Conservation (phyloP, 2,797 vertebrate species). For the Hypotaenidia okinawae region DNA sequence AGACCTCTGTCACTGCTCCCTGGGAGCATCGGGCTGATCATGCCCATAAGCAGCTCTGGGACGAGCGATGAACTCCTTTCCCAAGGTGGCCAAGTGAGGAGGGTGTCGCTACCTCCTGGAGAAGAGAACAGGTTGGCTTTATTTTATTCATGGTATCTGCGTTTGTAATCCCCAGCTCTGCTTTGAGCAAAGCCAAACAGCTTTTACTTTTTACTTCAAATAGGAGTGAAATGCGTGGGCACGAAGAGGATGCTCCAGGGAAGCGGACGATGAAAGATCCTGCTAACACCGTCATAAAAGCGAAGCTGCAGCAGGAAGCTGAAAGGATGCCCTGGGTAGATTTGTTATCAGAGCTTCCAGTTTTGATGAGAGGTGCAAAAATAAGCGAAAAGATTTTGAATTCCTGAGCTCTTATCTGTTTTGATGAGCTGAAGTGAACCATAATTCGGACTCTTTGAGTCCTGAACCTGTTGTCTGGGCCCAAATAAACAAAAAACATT, state of each 20-base stretch:
- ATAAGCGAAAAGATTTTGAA: neutral
- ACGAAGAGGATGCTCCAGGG: neutral
- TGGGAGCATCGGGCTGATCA: too few species aligned
- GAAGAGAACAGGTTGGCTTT: neutral
- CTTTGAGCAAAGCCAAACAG: neutral
- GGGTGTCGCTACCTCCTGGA: neutral
- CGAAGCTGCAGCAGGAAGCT: neutral
- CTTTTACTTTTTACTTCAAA: constrained; percentile 9
- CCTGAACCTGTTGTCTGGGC: neutral
- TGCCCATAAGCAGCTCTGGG: neutral
- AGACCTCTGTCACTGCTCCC: neutral
- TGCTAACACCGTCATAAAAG: neutral
- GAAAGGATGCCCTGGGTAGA: neutral
- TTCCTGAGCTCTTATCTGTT: neutral
- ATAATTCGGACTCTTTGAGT: neutral
- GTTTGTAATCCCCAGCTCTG: neutral
- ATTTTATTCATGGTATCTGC: neutral
- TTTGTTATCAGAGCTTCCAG: neutral
- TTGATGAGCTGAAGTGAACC: neutral
- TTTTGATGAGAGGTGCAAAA: neutral
- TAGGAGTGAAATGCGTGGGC: neutral
- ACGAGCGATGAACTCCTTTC: neutral
- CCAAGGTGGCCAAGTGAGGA: rapidly evolving
- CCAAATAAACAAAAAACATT: neutral
- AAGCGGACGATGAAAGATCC: neutral